These are phyloP conservation scores for Oryzias melastigma DNA, from an alignment of 2,113 vertebrate species.

Conservation along the genomic window DNA sequence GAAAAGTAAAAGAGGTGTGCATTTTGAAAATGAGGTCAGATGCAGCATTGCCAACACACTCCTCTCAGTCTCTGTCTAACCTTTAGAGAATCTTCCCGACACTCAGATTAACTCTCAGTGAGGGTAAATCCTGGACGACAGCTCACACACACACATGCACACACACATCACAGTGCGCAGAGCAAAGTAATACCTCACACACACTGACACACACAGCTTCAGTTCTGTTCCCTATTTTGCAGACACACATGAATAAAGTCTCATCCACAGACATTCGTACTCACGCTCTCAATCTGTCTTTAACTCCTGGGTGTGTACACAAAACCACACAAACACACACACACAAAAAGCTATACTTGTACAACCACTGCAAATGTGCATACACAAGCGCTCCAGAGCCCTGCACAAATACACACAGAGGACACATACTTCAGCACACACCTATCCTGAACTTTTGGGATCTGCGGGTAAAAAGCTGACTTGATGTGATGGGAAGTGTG, in stretches of 20 bases:
- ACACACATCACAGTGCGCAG: constrained; percentile 8
- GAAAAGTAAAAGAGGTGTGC: constrained; percentile 31
- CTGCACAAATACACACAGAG: constrained; percentile 12
- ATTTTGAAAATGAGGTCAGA: constrained; percentile 62
- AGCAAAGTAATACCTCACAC: constrained; percentile 33
- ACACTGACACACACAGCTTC: constrained; percentile 16
- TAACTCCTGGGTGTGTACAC: constrained; percentile 28
- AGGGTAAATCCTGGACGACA: constrained; percentile 68
- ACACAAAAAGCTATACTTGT: constrained; percentile 28
- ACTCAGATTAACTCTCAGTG: constrained; percentile 62
- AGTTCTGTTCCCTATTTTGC: constrained; percentile 30
- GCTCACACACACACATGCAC: constrained; percentile 29
- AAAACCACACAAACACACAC: background rate
- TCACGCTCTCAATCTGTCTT: constrained; percentile 49
- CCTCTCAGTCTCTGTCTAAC: constrained; percentile 51
- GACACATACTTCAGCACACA: constrained; percentile 15
- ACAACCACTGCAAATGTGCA: constrained; percentile 49
- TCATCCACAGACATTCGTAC: constrained; percentile 31
- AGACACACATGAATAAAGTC: constrained; percentile 34
- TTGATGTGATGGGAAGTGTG: constrained; percentile 61
- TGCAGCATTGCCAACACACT: constrained; percentile 43
- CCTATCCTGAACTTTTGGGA: constrained; percentile 46
- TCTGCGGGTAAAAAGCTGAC: constrained; percentile 62
- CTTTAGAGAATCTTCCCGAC: constrained; percentile 63
- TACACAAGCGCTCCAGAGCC: constrained; percentile 32